Percentiles rank a stretch among this genome's conserved stretches.
phyloP scores from a whole-genome alignment of 2,113 vertebrate genomes.

The Dipodomys spectabilis region DNA sequence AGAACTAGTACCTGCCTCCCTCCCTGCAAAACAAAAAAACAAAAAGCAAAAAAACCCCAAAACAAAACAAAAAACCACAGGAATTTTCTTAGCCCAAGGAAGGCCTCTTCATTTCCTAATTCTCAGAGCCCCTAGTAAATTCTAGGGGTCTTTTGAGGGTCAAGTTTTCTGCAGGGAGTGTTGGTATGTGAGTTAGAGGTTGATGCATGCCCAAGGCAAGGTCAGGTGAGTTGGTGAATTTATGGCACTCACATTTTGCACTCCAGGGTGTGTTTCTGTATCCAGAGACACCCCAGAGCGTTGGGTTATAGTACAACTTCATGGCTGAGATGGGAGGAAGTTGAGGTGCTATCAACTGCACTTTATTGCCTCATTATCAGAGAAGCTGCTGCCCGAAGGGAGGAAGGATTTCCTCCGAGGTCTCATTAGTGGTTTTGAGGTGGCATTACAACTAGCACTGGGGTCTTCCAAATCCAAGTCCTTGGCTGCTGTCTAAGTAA shows the following conservation, averaged over 20 bases:
- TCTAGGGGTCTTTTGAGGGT: neutral
- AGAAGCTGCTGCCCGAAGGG: neutral
- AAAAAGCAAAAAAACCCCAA: too few species aligned
- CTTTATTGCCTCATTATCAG: neutral
- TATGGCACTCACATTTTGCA: neutral
- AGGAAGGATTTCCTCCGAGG: neutral
- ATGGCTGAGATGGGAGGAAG: slow-evolving; percentile 12
- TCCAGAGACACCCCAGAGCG: too few species aligned
- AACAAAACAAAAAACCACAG: neutral
- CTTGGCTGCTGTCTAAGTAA: neutral
- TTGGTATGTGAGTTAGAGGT: neutral
- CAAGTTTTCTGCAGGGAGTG: neutral
- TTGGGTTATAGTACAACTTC: neutral
- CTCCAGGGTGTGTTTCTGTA: accelerated
- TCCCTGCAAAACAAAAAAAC: neutral
- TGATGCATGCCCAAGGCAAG: neutral
- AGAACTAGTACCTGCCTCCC: too few species aligned
- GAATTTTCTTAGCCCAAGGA: neutral
- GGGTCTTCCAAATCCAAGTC: neutral
- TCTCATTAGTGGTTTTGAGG: neutral
- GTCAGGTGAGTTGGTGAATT: neutral
- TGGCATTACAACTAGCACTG: neutral
- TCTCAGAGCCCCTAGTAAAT: neutral
- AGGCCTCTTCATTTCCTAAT: neutral
- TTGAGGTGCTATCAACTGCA: neutral